Evolutionary conservation across 2,797 vertebrate species (phyloP).

Genomic region (Amniataba percoides): DNA sequence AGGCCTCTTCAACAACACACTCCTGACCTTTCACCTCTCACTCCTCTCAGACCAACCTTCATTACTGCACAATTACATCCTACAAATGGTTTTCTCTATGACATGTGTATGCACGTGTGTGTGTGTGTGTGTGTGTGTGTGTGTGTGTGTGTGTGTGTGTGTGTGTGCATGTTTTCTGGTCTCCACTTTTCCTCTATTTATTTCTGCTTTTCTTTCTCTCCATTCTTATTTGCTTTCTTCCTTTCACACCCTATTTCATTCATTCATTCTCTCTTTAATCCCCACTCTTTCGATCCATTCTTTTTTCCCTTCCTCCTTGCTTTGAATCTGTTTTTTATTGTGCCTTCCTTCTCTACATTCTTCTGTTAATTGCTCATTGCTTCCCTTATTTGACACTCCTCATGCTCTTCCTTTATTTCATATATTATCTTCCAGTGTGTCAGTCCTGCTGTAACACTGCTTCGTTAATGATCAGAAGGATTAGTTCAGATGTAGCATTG

Average conservation of each 20-base stretch:
- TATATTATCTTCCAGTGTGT: not conserved
- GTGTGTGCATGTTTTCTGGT: not conserved
- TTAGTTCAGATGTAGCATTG: not conserved
- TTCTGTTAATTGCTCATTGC: not conserved
- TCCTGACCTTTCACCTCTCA: constrained; percentile 68
- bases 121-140: constrained; percentile 1
- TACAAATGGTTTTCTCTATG: constrained; percentile 74
- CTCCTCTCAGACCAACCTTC: constrained; percentile 69
- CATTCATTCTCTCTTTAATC: not conserved
- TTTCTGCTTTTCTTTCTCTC: not conserved
- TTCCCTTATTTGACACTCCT: too few species aligned
- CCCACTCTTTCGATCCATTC: not conserved
- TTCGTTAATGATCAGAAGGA: not conserved
- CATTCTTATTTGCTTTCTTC: not conserved
- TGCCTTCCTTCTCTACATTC: not conserved
- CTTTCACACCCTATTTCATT: not conserved
- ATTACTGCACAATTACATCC: constrained; percentile 82
- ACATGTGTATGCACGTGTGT: constrained; percentile 2
- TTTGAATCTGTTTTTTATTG: not conserved
- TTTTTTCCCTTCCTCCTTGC: too few species aligned
- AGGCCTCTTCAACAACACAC: constrained; percentile 66
- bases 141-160: not conserved
- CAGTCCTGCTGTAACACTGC: not conserved
- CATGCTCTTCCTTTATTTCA: not conserved
- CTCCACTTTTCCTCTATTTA: too few species aligned